These are phyloP conservation scores for Crenuchus spilurus DNA, from an alignment of 2,797 vertebrate species.

Conservation along the genomic window DNA sequence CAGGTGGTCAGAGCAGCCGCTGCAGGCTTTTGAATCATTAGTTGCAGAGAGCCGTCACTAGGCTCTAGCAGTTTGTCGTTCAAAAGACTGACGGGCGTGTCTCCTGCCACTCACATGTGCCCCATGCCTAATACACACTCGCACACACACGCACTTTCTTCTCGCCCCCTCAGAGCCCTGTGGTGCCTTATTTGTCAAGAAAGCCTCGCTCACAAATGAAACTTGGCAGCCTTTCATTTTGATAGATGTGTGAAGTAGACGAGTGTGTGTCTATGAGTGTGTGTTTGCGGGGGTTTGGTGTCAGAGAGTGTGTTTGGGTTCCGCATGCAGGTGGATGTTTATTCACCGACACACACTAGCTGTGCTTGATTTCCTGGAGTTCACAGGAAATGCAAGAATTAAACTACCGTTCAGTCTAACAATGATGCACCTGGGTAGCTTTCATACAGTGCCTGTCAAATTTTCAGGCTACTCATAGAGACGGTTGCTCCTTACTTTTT, in stretches of 20 bases:
- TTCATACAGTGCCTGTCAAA: neutral
- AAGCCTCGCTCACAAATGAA: conserved; percentile 62
- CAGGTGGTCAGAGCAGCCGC: conserved; percentile 58
- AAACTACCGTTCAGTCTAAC: neutral
- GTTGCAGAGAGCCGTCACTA: conserved; percentile 58
- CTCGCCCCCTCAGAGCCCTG: conserved; percentile 42
- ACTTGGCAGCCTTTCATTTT: conserved; percentile 59
- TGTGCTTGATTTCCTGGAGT: conserved; percentile 35
- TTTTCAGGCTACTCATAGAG: neutral
- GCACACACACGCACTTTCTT: neutral
- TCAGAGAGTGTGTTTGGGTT: conserved; percentile 24
- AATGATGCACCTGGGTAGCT: neutral
- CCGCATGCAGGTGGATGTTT: conserved; percentile 53
- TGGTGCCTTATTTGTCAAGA: conserved; percentile 64
- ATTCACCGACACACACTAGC: conserved; percentile 54
- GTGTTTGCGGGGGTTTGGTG: neutral
- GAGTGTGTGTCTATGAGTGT: conserved; percentile 22
- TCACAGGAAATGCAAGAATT: conserved; percentile 5
- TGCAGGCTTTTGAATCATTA: conserved; percentile 64
- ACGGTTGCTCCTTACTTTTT: neutral
- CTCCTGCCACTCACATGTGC: conserved; percentile 55
- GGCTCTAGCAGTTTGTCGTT: conserved; percentile 60
- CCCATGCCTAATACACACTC: neutral
- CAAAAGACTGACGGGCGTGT: conserved; percentile 61
- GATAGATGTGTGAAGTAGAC: conserved; percentile 56